phyloP scores from a whole-genome alignment of 2,888 invertebrate species.

The Cylindroiulus punctatus region DNA sequence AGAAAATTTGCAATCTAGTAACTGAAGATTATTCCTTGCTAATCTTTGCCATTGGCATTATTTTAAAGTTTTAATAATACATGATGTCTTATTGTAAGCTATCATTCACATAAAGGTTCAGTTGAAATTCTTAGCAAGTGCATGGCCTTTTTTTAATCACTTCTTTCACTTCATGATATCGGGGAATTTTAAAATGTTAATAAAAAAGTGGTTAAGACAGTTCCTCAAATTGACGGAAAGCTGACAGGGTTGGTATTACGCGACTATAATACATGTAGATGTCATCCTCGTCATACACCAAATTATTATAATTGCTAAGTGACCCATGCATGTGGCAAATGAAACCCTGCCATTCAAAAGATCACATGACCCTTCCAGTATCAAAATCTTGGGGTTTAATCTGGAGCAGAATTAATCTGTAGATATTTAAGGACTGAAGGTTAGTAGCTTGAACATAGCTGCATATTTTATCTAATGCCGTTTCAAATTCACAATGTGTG shows the following conservation, averaged over 20 bases:
- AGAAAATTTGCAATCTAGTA: too few relatives aligned
- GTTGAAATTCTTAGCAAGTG: too few relatives aligned
- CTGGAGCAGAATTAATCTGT: neutral
- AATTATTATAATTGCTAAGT: slow-evolving; percentile 27
- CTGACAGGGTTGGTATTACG: neutral
- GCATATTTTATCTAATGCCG: neutral
- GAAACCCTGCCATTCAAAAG: neutral
- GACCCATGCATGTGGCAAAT: neutral
- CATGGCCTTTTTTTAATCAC: neutral
- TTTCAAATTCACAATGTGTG: neutral
- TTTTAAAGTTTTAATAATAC: too few relatives aligned
- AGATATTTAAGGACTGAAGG: neutral
- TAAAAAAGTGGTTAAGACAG: neutral
- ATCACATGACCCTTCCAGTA: neutral
- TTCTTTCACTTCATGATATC: neutral
- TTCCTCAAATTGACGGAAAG: neutral
- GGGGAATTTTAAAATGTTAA: neutral
- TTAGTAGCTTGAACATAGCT: neutral
- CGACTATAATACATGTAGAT: neutral
- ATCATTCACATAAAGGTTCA: neutral
- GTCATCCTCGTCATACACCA: neutral
- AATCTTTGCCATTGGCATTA: too few relatives aligned
- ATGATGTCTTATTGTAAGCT: neutral
- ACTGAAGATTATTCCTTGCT: too few relatives aligned
- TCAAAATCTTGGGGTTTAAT: slow-evolving; percentile 16